These are phyloP conservation scores for Taxidea taxus DNA, from an alignment of 2,113 vertebrate species.

Conservation along the genomic window DNA sequence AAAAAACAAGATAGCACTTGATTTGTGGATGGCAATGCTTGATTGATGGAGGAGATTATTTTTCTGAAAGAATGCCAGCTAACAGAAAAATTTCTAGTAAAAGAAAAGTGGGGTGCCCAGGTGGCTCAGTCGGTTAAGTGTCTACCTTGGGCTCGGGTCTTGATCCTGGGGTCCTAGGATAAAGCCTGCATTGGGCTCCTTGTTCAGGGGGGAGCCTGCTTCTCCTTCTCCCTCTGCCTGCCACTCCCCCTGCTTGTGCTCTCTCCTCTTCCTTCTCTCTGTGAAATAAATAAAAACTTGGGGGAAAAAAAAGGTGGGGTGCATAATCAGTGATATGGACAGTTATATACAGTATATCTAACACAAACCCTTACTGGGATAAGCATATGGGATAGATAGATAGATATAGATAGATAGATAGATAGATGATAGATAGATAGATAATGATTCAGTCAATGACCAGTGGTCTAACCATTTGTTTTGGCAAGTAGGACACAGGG, in stretches of 20 bases:
- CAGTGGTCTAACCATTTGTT: background rate
- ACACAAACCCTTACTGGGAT: background rate
- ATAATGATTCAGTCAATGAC: background rate
- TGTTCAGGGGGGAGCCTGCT: no score
- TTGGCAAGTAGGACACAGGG: background rate
- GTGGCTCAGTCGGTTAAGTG: no score
- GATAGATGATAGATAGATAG: background rate
- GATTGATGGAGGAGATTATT: background rate
- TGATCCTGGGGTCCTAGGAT: no score
- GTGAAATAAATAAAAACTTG: no score
- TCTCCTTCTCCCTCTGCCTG: no score
- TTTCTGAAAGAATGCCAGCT: background rate
- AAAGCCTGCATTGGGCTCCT: no score
- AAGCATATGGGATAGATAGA: no score
- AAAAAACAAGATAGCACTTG: background rate
- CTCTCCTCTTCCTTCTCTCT: no score
- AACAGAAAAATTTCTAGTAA: background rate
- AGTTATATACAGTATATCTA: background rate
- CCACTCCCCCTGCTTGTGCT: no score
- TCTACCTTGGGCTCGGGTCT: no score
- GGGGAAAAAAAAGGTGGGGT: background rate
- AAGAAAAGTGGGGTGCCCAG: background rate
- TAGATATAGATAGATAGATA: no score
- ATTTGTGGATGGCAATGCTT: background rate
- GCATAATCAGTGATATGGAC: background rate